A percentile compares a stretch with the other conserved stretches of the same genome.
phyloP scores from a whole-genome alignment of 2,888 invertebrate species.

The Drosophila picticornis region DNA sequence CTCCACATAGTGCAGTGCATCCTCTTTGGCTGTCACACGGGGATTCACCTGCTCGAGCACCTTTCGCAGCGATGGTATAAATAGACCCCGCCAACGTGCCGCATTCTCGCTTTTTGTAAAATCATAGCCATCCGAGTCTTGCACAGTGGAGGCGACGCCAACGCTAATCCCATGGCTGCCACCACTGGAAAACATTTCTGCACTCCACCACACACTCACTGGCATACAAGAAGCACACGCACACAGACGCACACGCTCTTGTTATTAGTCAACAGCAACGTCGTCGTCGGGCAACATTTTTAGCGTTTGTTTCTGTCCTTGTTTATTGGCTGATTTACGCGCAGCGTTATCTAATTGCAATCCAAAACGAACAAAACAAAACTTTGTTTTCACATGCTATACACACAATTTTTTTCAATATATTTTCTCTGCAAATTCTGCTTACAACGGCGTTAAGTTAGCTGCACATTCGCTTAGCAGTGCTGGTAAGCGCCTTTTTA shows the following conservation, averaged over 20 bases:
- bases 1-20: slow-evolving; percentile 97
- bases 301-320: slow-evolving; percentile 26
- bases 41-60: slow-evolving; percentile 96
- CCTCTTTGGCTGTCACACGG: slow-evolving; percentile 93
- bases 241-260: slow-evolving; percentile 49
- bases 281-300: slow-evolving; percentile 58
- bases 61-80: slow-evolving; percentile 94
- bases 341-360: slow-evolving; percentile 35
- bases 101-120: slow-evolving; percentile 95
- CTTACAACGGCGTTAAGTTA: slow-evolving; percentile 59
- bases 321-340: slow-evolving; percentile 17
- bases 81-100: slow-evolving; percentile 96
- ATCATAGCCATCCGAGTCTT: slow-evolving; percentile 86
- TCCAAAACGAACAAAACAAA: slow-evolving; percentile 48
- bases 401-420: slow-evolving; percentile 62
- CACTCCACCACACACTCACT: slow-evolving; percentile 53
- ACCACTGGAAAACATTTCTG: slow-evolving; percentile 87
- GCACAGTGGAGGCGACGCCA: slow-evolving; percentile 58
- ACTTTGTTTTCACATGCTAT: slow-evolving; percentile 62
- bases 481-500: slow-evolving; percentile 26
- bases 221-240: slow-evolving; percentile 27
- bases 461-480: slow-evolving; percentile 44
- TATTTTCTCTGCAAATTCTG: slow-evolving; percentile 64
- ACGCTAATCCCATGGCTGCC: slow-evolving; percentile 59
- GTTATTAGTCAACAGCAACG: slow-evolving; percentile 68